These are phyloP conservation scores for Perccottus glenii DNA, from an alignment of 2,113 vertebrate species.

Conservation along the genomic window DNA sequence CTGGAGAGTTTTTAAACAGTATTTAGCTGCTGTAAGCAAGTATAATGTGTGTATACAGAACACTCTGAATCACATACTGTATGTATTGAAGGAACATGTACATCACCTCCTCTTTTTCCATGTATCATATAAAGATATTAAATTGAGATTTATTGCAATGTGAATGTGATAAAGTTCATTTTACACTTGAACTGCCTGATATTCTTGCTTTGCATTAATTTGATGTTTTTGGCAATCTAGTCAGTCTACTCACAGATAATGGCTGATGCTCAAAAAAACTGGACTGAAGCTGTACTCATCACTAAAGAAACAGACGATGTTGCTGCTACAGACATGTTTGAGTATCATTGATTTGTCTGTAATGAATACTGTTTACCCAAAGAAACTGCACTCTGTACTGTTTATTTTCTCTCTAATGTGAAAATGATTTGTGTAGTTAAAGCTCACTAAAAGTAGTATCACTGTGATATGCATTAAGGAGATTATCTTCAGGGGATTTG, in stretches of 20 bases:
- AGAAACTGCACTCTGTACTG: no score
- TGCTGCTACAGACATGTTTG: no score
- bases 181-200: constrained; percentile 56
- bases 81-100: constrained; percentile 75
- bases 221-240: no score
- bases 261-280: no score
- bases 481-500: constrained; percentile 34
- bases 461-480: background rate
- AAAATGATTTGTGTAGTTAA: background rate
- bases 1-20: constrained; percentile 66
- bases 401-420: background rate
- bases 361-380: no score
- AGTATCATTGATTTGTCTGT: no score
- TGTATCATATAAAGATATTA: constrained; percentile 77
- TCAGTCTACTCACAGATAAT: no score
- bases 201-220: no score
- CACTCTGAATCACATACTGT: constrained; percentile 62
- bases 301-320: no score
- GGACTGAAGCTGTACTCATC: no score
- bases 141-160: constrained; percentile 77
- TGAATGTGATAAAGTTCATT: constrained; percentile 80
- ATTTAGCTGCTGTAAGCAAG: constrained; percentile 71
- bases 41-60: constrained; percentile 61
- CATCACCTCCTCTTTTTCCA: constrained; percentile 46
- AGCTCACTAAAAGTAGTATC: constrained; percentile 20